These are phyloP conservation scores for Trichopria drosophilae DNA, from an alignment of 2,888 invertebrate species.

Conservation along the genomic window DNA sequence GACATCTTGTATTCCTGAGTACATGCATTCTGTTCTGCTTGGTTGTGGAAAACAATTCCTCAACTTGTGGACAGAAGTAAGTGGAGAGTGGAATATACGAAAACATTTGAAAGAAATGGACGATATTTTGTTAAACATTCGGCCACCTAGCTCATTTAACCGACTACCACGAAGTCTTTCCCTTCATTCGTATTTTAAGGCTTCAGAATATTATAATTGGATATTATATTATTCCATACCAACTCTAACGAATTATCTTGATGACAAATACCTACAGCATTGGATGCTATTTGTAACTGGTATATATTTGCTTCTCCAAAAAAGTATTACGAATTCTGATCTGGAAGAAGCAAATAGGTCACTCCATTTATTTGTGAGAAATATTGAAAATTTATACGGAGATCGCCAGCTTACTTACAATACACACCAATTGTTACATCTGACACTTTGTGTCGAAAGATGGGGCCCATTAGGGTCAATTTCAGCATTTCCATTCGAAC, in stretches of 20 bases:
- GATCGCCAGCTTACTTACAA: conserved; percentile 35
- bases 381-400: conserved; percentile 28
- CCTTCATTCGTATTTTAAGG: conserved; percentile 31
- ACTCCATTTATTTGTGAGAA: conserved; percentile 34
- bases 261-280: conserved; percentile 34
- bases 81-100: conserved; percentile 32
- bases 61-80: conserved; percentile 13
- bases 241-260: conserved; percentile 27
- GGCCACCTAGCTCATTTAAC: conserved; percentile 33
- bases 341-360: conserved; percentile 27
- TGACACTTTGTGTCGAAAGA: conserved; percentile 31
- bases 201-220: conserved; percentile 34
- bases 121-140: conserved; percentile 24
- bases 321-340: conserved; percentile 22
- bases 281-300: conserved; percentile 35
- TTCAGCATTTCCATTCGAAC: conserved; percentile 38
- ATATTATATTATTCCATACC: conserved; percentile 38
- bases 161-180: conserved; percentile 28
- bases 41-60: conserved; percentile 22
- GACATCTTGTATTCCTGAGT: conserved; percentile 30
- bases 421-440: conserved; percentile 36
- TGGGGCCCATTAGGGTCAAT: conserved; percentile 40
- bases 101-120: conserved; percentile 19
- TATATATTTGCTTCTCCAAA: conserved; percentile 30
- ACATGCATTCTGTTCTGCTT: conserved; percentile 36